phyloP scores from a whole-genome alignment of 2,113 vertebrate genomes.

The Eidolon helvum region DNA sequence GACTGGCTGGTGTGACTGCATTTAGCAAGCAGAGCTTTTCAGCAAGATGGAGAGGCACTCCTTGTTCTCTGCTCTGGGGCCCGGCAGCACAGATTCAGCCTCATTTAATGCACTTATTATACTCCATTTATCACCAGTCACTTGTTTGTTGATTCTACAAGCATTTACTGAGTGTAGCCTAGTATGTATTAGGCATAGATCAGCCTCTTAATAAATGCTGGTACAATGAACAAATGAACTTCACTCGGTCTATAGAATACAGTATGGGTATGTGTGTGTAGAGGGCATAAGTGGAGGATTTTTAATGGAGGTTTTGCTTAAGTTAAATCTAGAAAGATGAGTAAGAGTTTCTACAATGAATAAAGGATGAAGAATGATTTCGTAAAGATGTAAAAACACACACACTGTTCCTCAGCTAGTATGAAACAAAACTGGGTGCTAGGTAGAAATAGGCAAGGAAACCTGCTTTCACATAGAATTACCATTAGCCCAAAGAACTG shows the following conservation, averaged over 20 bases:
- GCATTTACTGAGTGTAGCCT: background rate
- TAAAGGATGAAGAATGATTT: background rate
- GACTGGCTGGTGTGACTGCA: conserved; percentile 56
- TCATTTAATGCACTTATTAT: background rate
- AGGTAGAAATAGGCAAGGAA: background rate
- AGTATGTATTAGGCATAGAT: background rate
- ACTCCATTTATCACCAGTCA: background rate
- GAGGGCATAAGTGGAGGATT: background rate
- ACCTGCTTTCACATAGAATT: background rate
- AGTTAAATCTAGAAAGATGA: background rate
- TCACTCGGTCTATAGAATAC: background rate
- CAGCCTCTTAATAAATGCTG: background rate
- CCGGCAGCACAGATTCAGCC: background rate
- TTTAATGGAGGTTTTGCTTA: background rate
- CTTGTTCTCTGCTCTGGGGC: background rate
- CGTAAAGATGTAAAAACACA: background rate
- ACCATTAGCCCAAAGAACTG: background rate
- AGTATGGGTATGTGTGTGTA: background rate
- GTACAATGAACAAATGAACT: background rate
- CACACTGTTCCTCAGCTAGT: too few relatives aligned
- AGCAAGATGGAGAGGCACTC: conserved; percentile 57
- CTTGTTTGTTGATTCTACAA: background rate
- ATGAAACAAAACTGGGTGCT: background rate
- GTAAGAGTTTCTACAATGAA: background rate
- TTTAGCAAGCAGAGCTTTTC: conserved; percentile 41